These are phyloP conservation scores for Ectropis crepuscularia DNA, from an alignment of 2,888 invertebrate genomes.

Conservation along the genomic window DNA sequence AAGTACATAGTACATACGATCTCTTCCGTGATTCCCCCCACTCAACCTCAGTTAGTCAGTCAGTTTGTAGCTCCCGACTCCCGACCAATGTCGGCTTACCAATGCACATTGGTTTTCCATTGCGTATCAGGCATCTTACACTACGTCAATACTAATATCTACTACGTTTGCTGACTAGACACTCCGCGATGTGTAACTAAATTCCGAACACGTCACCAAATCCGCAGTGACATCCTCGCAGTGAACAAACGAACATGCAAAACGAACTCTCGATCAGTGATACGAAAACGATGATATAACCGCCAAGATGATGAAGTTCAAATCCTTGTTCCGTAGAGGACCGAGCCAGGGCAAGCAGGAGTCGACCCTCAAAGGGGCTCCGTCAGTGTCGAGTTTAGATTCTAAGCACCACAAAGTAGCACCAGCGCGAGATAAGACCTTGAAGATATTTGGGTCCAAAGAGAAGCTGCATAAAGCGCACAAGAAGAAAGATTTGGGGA, in stretches of 20 bases:
- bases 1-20: too few relatives aligned
- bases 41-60: too few relatives aligned
- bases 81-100: too few relatives aligned
- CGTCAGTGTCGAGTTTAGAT: constrained; percentile 87
- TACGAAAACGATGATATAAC: constrained; percentile 68
- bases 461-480: constrained; percentile 81
- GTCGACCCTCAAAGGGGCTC: constrained; percentile 84
- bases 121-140: too few relatives aligned
- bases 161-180: too few relatives aligned
- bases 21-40: too few relatives aligned
- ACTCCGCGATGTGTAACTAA: constrained; percentile 33
- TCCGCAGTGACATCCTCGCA: constrained; percentile 30
- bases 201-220: constrained; percentile 53
- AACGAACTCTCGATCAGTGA: constrained; percentile 69
- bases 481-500: constrained; percentile 77
- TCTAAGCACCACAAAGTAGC: constrained; percentile 84
- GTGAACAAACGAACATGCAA: constrained; percentile 50
- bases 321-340: constrained; percentile 96
- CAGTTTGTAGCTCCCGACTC: too few relatives aligned
- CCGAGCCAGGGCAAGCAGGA: constrained; percentile 86
- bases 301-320: constrained; percentile 94
- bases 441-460: constrained; percentile 82
- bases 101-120: too few relatives aligned
- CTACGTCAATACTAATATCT: too few relatives aligned
- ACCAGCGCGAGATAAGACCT: constrained; percentile 74